phyloP scores from a whole-genome alignment of 2,888 invertebrate genomes.

The Acrobasis repandana region DNA sequence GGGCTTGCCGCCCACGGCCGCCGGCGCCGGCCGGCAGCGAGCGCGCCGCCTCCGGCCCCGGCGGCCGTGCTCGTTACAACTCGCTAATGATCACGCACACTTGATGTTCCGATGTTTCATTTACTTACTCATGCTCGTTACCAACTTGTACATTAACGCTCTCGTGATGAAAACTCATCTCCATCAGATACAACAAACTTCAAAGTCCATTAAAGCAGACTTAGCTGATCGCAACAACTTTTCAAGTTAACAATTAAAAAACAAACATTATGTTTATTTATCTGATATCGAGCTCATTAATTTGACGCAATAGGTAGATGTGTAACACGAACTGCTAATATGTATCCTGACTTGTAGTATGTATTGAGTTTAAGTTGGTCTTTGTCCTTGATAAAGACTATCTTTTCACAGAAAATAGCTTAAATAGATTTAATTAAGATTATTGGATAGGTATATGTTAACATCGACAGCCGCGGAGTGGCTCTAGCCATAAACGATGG shows the following conservation, averaged over 20 bases:
- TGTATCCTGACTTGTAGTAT: too few relatives aligned
- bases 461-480: conserved; percentile 12
- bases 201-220: conserved; percentile 45
- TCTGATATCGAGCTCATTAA: conserved; percentile 25
- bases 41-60: conserved; percentile 15
- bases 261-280: conserved; percentile 31
- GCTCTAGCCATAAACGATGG: conserved; percentile 30
- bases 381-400: neutral
- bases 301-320: conserved; percentile 7
- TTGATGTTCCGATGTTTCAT: conserved; percentile 25
- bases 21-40: conserved; percentile 28
- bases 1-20: conserved; percentile 26
- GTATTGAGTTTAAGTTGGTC: neutral
- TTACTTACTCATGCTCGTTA: conserved; percentile 35
- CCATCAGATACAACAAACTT: conserved; percentile 41
- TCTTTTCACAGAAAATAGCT: neutral
- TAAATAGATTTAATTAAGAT: conserved; percentile 15
- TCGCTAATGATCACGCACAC: conserved; percentile 44
- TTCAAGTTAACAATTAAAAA: conserved; percentile 32
- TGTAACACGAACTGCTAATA: neutral
- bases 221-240: conserved; percentile 33
- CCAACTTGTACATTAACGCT: conserved; percentile 40
- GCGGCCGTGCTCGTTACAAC: conserved; percentile 42
- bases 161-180: conserved; percentile 39
- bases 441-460: conserved; percentile 12